phyloP scores from a whole-genome alignment of 2,888 invertebrate species.

The Molorchus minor region DNA sequence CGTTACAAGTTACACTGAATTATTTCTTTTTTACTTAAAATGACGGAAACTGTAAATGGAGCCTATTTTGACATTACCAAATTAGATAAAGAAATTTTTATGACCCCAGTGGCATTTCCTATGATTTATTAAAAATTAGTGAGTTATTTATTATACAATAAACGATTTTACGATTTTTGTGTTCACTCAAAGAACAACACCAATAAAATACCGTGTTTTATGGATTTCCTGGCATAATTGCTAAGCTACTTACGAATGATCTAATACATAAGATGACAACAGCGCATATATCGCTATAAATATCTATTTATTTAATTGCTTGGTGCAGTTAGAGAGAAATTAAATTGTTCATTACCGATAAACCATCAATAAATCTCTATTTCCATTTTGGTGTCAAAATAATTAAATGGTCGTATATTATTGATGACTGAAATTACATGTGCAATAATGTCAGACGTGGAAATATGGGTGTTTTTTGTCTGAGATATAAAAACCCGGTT shows the following conservation, averaged over 20 bases:
- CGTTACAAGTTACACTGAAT: neutral
- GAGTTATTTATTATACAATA: slow-evolving; percentile 3
- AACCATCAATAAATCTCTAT: slow-evolving; percentile 19
- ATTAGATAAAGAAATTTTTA: neutral
- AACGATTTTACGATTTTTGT: slow-evolving; percentile 7
- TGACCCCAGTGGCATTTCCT: neutral
- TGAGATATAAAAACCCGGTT: no score
- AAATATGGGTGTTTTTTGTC: neutral
- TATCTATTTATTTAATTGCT: slow-evolving; percentile 5
- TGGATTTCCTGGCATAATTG: neutral
- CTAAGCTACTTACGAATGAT: slow-evolving; percentile 2
- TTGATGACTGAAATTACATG: neutral
- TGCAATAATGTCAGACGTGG: neutral
- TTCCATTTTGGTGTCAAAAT: slow-evolving; percentile 20
- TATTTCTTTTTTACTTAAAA: neutral
- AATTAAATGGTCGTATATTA: slow-evolving; percentile 14
- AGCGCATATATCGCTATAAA: neutral
- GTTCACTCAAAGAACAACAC: neutral
- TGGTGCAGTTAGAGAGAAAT: slow-evolving; percentile 1
- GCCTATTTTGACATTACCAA: neutral
- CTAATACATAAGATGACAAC: neutral
- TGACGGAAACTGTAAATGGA: neutral
- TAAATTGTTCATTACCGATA: slow-evolving; percentile 4
- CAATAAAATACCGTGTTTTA: neutral
- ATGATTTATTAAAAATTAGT: neutral